phyloP scores from a whole-genome alignment of 1,140 invertebrate genomes.

The Oppia nitens region DNA sequence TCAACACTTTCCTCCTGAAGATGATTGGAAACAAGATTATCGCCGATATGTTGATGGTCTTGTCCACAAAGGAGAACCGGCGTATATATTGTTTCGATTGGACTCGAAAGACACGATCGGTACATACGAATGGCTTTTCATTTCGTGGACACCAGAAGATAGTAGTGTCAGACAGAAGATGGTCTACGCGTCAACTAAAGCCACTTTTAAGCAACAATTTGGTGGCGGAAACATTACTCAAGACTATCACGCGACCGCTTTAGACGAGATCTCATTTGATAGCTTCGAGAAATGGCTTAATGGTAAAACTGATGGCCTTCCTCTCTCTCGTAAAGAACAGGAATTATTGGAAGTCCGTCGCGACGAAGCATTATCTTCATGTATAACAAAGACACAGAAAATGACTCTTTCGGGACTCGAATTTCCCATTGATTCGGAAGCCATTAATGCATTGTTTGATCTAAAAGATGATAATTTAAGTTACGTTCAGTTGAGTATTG shows the following conservation, averaged over 20 bases:
- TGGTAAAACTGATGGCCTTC: background rate
- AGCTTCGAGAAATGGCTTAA: slow-evolving; percentile 1
- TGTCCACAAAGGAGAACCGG: slow-evolving; percentile 70
- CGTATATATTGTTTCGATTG: slow-evolving; percentile 78
- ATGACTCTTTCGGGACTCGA: slow-evolving; percentile 66
- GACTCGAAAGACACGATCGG: slow-evolving; percentile 55
- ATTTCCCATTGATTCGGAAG: slow-evolving; percentile 75
- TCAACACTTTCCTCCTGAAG: background rate
- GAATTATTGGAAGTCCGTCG: background rate
- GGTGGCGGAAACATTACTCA: slow-evolving; percentile 73
- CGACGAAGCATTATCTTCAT: slow-evolving; percentile 1
- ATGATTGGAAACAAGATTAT: slow-evolving; percentile 28
- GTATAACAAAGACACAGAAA: background rate
- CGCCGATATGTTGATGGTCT: slow-evolving; percentile 55
- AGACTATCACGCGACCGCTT: slow-evolving; percentile 67
- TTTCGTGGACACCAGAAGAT: slow-evolving; percentile 84
- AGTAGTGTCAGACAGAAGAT: slow-evolving; percentile 86
- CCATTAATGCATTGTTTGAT: slow-evolving; percentile 47
- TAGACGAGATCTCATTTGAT: slow-evolving; percentile 35
- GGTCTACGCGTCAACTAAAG: slow-evolving; percentile 96
- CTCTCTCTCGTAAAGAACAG: background rate
- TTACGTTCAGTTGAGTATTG: slow-evolving; percentile 43
- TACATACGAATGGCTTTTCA: slow-evolving; percentile 73
- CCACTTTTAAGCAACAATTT: slow-evolving; percentile 92
- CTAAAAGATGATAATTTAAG: slow-evolving; percentile 31